Percentiles rank a stretch among this genome's conserved stretches.
Conservation (phyloP, 2,888 invertebrate genomes). For the Meiosimyza platycephala region DNA sequence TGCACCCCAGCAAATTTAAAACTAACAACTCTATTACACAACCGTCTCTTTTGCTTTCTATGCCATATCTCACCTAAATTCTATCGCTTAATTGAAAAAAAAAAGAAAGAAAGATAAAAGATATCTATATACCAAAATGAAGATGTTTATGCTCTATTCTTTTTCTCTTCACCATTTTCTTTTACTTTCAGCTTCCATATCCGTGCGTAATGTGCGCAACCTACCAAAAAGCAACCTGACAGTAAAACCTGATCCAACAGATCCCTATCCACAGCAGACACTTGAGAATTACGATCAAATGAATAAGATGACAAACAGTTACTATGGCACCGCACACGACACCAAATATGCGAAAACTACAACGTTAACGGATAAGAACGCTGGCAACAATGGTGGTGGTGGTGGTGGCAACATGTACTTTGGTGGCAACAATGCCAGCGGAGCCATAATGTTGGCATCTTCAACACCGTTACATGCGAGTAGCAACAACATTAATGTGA, state of each 20-base stretch:
- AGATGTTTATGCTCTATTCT: conserved; percentile 2
- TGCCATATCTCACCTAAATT: no score
- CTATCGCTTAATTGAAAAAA: no score
- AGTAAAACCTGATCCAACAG: conserved; percentile 66
- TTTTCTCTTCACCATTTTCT: conserved; percentile 27
- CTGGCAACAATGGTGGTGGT: conserved; percentile 28
- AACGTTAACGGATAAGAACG: conserved; percentile 56
- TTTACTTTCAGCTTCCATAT: conserved; percentile 75
- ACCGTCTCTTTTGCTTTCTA: no score
- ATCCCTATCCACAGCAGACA: conserved; percentile 48
- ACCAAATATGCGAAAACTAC: conserved; percentile 65
- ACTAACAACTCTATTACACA: no score
- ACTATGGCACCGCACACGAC: conserved; percentile 59
- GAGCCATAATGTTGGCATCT: conserved; percentile 40
- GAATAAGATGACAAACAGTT: conserved; percentile 61
- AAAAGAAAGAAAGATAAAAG: no score
- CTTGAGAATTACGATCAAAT: conserved; percentile 59
- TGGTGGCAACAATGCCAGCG: conserved; percentile 41
- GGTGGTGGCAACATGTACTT: conserved; percentile 42
- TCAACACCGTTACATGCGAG: conserved; percentile 54
- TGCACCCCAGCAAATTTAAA: no score
- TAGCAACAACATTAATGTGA: conserved; percentile 28
- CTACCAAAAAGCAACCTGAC: conserved; percentile 66
- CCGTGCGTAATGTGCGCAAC: conserved; percentile 69
- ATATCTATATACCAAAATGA: no score